A percentile compares a stretch with the other conserved stretches of the same genome.
phyloP scores from a whole-genome alignment of 1,140 invertebrate species.

The Reticulitermes speratus region DNA sequence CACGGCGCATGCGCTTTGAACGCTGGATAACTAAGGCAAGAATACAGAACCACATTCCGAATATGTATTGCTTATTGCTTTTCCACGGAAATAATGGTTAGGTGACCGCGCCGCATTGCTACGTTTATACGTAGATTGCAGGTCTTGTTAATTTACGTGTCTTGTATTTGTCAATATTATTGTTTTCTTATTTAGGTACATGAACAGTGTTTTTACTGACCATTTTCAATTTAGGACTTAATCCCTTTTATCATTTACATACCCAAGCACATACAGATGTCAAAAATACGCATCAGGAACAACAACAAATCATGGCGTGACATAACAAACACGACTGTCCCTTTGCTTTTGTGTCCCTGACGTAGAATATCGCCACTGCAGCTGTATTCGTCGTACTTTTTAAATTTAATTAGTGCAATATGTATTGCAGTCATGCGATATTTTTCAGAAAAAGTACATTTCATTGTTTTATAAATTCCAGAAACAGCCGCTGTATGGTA shows the following conservation, averaged over 20 bases:
- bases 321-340: not conserved
- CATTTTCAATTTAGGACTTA: not conserved
- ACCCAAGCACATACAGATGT: not conserved
- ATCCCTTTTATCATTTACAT: not conserved
- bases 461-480: slow-evolving; percentile 6
- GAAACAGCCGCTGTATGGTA: not conserved
- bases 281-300: not conserved
- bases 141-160: too few species aligned
- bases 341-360: not conserved
- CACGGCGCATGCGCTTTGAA: too few species aligned
- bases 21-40: too few species aligned
- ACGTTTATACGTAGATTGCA: too few species aligned
- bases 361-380: not conserved
- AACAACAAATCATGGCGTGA: not conserved
- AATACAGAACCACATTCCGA: too few species aligned
- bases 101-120: too few species aligned
- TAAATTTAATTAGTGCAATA: not conserved
- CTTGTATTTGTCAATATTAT: too few species aligned
- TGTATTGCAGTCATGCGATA: not conserved
- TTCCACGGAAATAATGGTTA: too few species aligned
- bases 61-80: too few species aligned
- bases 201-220: too few species aligned
- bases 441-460: not conserved
- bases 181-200: too few species aligned
- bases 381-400: not conserved